Conservation (phyloP, 2,888 invertebrate species). For the Carabus problematicus region DNA sequence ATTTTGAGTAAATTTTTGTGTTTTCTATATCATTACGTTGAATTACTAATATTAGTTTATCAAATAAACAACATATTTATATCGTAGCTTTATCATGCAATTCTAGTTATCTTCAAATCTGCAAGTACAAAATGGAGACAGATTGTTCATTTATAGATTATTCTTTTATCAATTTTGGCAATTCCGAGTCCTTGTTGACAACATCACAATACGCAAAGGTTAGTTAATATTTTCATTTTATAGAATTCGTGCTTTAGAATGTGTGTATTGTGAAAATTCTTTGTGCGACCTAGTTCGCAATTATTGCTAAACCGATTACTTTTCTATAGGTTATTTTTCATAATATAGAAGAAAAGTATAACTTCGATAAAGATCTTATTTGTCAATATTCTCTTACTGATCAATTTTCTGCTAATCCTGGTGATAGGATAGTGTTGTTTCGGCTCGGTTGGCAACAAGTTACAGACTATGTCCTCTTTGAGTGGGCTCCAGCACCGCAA, state of each 20-base stretch:
- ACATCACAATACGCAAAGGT: conserved; percentile 42
- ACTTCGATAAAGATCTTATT: conserved; percentile 51
- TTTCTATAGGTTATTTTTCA: conserved; percentile 52
- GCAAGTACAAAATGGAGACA: conserved; percentile 26
- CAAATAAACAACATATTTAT: too few species aligned
- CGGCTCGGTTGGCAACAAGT: conserved; percentile 56
- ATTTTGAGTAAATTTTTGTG: too few species aligned
- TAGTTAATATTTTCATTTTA: conserved; percentile 6
- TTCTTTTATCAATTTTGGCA: conserved; percentile 37
- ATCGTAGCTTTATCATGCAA: too few species aligned
- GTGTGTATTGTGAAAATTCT: too few species aligned
- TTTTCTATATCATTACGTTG: too few species aligned
- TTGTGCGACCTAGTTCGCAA: conserved; percentile 1
- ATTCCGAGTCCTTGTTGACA: conserved; percentile 37
- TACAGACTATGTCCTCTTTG: conserved; percentile 55
- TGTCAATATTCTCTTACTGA: conserved; percentile 50
- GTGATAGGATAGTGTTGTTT: conserved; percentile 56
- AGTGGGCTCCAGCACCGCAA: conserved; percentile 51
- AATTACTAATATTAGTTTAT: too few species aligned
- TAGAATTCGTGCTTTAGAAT: neutral
- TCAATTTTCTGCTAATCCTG: conserved; percentile 53
- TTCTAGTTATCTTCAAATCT: too few species aligned
- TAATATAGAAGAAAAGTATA: conserved; percentile 52
- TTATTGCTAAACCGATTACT: neutral
- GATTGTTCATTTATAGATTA: conserved; percentile 37